Conservation (phyloP, 1,140 invertebrate genomes). For the Nasonia longicornis region DNA sequence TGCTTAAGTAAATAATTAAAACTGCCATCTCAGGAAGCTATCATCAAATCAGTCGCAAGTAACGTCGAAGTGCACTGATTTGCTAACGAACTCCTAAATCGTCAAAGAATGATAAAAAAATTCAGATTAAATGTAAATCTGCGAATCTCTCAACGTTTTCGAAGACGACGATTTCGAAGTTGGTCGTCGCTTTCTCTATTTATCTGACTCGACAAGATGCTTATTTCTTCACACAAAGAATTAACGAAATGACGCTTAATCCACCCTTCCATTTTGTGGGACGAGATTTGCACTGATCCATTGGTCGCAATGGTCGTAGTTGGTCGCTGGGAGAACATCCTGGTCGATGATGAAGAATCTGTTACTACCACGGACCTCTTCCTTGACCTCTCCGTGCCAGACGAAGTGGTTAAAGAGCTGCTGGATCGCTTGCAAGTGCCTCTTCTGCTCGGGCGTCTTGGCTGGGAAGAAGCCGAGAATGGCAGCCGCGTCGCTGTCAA, state of each 20-base stretch:
- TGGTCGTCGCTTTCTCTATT: constrained; percentile 9
- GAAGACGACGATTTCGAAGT: constrained; percentile 11
- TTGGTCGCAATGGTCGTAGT: constrained; percentile 79
- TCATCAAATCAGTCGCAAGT: constrained; percentile 15
- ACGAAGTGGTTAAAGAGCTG: constrained; percentile 86
- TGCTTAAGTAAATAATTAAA: constrained; percentile 31
- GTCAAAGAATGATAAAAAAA: constrained; percentile 19
- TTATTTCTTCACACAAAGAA: constrained; percentile 20
- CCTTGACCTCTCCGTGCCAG: constrained; percentile 76
- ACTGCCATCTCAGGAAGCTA: constrained; percentile 5
- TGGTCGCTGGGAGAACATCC: constrained; percentile 72
- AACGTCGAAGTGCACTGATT: constrained; percentile 22
- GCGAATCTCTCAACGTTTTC: constrained; percentile 22
- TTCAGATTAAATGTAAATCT: constrained; percentile 32
- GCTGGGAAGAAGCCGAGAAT: constrained; percentile 83
- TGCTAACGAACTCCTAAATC: constrained; percentile 30
- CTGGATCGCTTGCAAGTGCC: constrained; percentile 83
- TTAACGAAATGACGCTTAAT: constrained; percentile 61
- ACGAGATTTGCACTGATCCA: constrained; percentile 79
- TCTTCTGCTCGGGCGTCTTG: constrained; percentile 76
- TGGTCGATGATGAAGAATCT: constrained; percentile 77
- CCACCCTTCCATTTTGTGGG: constrained; percentile 75
- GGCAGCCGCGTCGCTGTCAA: constrained; percentile 79
- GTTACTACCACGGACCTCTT: constrained; percentile 63
- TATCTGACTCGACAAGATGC: constrained; percentile 9